These are phyloP conservation scores for Zingel zingel DNA, from an alignment of 2,113 vertebrate species.

Conservation along the genomic window DNA sequence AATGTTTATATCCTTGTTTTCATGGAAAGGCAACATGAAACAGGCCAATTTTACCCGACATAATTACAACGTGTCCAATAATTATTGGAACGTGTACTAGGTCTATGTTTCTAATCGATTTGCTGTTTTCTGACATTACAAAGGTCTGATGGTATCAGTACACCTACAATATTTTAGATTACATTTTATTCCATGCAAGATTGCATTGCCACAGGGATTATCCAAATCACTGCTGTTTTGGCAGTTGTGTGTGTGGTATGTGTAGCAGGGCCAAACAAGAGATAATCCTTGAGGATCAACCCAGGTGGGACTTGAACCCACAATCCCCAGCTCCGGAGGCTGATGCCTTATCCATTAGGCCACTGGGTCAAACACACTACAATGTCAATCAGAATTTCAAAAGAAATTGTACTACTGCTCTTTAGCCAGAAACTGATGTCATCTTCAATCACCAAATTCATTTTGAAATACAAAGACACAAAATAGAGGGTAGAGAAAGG, in stretches of 20 bases:
- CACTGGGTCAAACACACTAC: constrained; percentile 84
- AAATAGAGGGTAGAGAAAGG: background rate
- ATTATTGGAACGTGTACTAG: background rate
- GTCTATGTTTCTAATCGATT: background rate
- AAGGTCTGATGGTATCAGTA: background rate
- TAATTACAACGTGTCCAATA: background rate
- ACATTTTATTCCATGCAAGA: background rate
- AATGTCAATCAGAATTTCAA: too few species aligned
- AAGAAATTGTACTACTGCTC: background rate
- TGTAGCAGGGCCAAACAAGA: background rate
- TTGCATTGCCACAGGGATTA: background rate
- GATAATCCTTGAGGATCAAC: background rate
- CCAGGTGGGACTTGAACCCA: constrained; percentile 82
- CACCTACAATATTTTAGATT: background rate
- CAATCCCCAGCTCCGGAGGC: constrained; percentile 93
- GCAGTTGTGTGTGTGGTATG: too few species aligned
- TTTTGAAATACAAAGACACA: background rate
- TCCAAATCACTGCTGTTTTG: background rate
- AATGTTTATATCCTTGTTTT: constrained; percentile 18
- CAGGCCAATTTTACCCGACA: background rate
- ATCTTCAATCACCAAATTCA: background rate
- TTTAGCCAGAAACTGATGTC: too few species aligned
- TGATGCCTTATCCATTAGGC: constrained; percentile 99
- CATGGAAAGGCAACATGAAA: constrained; percentile 12
- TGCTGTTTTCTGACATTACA: background rate